Percentiles rank a stretch among this genome's conserved stretches.
Conservation (phyloP, 2,797 vertebrate species). For the Meriones psammophilus region DNA sequence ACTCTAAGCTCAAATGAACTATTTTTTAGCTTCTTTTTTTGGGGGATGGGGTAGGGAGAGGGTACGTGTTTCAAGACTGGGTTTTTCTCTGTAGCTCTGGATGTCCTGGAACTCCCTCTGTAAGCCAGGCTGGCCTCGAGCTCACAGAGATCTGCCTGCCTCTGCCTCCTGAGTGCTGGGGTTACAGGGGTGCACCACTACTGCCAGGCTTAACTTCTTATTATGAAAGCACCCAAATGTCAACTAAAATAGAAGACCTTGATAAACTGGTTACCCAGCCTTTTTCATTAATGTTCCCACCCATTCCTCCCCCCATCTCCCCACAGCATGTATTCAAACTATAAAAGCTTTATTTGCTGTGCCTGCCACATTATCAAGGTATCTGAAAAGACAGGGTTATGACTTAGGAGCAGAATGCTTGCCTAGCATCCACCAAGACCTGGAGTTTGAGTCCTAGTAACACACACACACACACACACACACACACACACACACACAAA, state of each 20-base stretch:
- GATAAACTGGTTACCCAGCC: not conserved
- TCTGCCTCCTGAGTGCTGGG: not conserved
- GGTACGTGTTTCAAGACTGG: not conserved
- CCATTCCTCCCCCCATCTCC: not conserved
- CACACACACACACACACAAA: not conserved
- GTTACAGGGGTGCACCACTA: not conserved
- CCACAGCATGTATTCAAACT: not conserved
- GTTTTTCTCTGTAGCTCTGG: not conserved
- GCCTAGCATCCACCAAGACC: not conserved
- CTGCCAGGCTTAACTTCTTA: not conserved
- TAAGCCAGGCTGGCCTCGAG: not conserved
- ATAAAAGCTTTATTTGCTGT: not conserved
- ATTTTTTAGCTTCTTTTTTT: not conserved
- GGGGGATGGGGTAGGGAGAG: no score
- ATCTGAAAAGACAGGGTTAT: not conserved
- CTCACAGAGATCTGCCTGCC: not conserved
- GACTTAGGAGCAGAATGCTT: not conserved
- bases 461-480: not conserved
- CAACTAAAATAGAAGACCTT: conserved; percentile 30
- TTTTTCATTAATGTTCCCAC: not conserved
- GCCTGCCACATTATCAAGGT: not conserved
- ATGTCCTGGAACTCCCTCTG: not conserved
- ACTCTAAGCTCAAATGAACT: not conserved
- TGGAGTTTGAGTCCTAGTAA: not conserved
- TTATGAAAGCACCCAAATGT: conserved; percentile 19